A percentile compares a stretch with the other conserved stretches of the same genome.
Conservation (phyloP, 2,797 vertebrate species). For the Bryconaethiops microstoma region DNA sequence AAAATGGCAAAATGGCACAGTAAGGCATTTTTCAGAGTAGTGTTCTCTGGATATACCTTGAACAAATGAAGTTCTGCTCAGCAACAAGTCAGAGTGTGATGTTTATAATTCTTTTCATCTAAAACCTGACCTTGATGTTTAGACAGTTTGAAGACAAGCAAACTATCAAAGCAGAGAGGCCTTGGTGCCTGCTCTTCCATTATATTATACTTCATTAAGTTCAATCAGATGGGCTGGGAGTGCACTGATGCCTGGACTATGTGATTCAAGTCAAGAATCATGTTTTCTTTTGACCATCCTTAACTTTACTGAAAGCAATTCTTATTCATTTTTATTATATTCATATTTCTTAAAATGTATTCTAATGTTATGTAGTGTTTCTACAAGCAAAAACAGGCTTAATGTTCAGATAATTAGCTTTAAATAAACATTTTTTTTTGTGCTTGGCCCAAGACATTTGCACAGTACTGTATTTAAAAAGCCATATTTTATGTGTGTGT, state of each 20-base stretch:
- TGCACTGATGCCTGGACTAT: background rate
- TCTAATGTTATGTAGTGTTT: conserved; percentile 14
- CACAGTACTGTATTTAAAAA: background rate
- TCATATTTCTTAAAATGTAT: background rate
- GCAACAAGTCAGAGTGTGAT: too few species aligned
- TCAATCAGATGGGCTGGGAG: background rate
- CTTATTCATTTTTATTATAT: background rate
- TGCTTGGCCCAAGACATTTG: background rate
- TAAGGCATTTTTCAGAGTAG: too few species aligned
- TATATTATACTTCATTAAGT: background rate
- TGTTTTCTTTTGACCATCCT: background rate
- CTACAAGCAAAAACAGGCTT: background rate
- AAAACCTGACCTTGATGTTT: background rate
- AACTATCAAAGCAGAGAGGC: background rate
- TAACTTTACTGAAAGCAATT: background rate
- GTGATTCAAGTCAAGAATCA: background rate
- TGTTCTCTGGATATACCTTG: too few species aligned
- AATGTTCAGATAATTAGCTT: background rate
- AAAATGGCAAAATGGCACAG: too few species aligned
- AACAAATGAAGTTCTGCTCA: too few species aligned
- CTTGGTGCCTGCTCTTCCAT: background rate
- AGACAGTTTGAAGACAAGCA: background rate
- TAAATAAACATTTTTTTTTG: background rate
- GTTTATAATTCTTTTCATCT: too few species aligned
- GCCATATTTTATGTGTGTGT: too few species aligned